phyloP scores from a whole-genome alignment of 64 coral and sea anemone genomes.

The Montipora capricornis region DNA sequence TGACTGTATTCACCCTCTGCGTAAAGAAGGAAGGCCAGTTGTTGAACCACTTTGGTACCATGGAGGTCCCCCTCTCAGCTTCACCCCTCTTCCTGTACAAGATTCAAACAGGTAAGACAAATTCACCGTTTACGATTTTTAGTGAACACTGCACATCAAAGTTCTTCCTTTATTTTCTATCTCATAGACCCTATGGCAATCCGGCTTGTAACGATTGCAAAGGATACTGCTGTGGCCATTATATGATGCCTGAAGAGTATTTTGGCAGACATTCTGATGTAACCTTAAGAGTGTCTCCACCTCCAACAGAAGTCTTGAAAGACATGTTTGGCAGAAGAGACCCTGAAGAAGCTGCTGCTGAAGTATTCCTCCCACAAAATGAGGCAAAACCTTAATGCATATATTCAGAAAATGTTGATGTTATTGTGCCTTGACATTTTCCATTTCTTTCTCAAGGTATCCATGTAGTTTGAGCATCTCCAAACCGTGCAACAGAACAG shows the following conservation, averaged over 20 bases:
- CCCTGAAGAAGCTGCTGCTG: background rate
- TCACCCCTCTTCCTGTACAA: conserved; percentile 49
- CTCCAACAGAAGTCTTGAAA: too few species aligned
- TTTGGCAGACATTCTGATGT: too few species aligned
- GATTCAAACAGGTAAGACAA: conserved; percentile 46
- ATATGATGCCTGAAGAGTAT: too few species aligned
- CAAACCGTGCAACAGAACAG: conserved; percentile 24
- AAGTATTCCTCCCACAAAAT: conserved; percentile 4
- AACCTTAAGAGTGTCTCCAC: too few species aligned
- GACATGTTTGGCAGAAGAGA: background rate
- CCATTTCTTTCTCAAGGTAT: background rate
- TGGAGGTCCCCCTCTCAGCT: conserved; percentile 50
- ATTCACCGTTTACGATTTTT: too few species aligned
- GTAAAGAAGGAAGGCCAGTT: conserved; percentile 10
- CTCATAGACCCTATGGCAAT: too few species aligned
- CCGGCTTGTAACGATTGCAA: too few species aligned
- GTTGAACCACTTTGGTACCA: conserved; percentile 30
- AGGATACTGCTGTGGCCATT: too few species aligned
- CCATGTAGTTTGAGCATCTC: conserved; percentile 9
- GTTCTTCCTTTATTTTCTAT: too few species aligned
- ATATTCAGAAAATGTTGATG: background rate
- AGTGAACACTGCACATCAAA: background rate
- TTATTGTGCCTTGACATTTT: background rate
- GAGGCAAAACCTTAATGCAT: background rate
- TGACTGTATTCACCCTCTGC: conserved; percentile 62